Conservation (phyloP, 1,140 invertebrate species). For the Triops cancriformis region DNA sequence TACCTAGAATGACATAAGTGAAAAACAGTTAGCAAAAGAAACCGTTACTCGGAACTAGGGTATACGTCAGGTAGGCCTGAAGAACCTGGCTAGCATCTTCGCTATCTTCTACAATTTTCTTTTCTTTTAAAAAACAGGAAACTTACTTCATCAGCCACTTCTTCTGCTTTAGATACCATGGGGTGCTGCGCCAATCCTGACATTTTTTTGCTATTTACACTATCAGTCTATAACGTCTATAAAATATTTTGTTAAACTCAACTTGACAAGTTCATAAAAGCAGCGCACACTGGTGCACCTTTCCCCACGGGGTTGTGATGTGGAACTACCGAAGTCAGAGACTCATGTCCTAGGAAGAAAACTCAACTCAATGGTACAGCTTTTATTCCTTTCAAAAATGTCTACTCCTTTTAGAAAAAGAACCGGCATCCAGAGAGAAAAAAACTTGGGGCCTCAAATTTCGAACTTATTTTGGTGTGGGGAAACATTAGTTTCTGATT, state of each 20-base stretch:
- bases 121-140: slow-evolving; percentile 31
- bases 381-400: not conserved
- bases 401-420: not conserved
- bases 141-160: slow-evolving; percentile 86
- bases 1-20: slow-evolving; percentile 52
- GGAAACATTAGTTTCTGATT: slow-evolving; percentile 10
- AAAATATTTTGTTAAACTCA: not conserved
- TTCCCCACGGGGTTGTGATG: slow-evolving; percentile 12
- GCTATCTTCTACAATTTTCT: slow-evolving; percentile 35
- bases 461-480: not conserved
- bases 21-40: slow-evolving; percentile 27
- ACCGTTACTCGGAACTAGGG: slow-evolving; percentile 30
- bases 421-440: not conserved
- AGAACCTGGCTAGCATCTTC: slow-evolving; percentile 29
- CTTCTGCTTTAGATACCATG: slow-evolving; percentile 80
- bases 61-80: slow-evolving; percentile 43
- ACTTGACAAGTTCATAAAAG: not conserved
- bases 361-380: not conserved
- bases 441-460: not conserved
- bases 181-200: slow-evolving; percentile 23
- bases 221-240: not conserved
- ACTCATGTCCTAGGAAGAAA: not conserved
- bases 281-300: not conserved
- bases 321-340: not conserved
- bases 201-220: slow-evolving; percentile 21